phyloP scores from a whole-genome alignment of 2,797 vertebrate genomes.

The Decapterus maruadsi region DNA sequence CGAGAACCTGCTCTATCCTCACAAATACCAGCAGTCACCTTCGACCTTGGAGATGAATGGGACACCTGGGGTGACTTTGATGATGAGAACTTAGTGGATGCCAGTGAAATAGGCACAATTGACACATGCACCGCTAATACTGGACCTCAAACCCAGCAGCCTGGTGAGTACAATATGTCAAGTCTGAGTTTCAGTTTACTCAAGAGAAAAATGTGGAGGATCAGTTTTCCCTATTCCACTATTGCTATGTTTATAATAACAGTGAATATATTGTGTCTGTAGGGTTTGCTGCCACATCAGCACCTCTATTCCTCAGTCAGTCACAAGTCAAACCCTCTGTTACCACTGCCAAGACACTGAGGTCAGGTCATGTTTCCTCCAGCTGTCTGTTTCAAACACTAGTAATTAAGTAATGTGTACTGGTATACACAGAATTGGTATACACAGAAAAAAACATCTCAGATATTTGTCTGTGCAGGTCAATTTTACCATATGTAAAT shows the following conservation, averaged over 20 bases:
- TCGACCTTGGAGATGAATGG: constrained; percentile 88
- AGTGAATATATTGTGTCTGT: constrained; percentile 25
- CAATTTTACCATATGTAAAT: constrained; percentile 30
- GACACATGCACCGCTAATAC: background rate
- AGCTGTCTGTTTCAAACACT: background rate
- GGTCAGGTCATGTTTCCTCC: constrained; percentile 55
- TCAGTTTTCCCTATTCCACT: background rate
- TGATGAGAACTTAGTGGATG: constrained; percentile 88
- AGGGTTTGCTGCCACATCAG: constrained; percentile 42
- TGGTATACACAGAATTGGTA: background rate
- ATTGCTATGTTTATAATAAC: constrained; percentile 12
- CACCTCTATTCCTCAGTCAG: constrained; percentile 22
- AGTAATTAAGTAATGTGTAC: background rate
- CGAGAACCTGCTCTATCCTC: constrained; percentile 1
- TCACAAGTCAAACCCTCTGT: constrained; percentile 38
- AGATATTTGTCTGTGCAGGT: constrained; percentile 49
- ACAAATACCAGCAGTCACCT: constrained; percentile 81
- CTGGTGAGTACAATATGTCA: constrained; percentile 35
- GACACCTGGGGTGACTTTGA: constrained; percentile 93
- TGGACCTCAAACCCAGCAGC: constrained; percentile 47
- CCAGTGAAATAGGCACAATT: constrained; percentile 70
- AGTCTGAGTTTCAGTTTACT: constrained; percentile 10
- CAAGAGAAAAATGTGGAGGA: background rate
- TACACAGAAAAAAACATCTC: background rate
- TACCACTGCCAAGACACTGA: constrained; percentile 42